A percentile compares a stretch with the other conserved stretches of the same genome.
Evolutionary conservation across 2,797 vertebrate genomes (phyloP).

Genomic region (Iguana delicatissima): DNA sequence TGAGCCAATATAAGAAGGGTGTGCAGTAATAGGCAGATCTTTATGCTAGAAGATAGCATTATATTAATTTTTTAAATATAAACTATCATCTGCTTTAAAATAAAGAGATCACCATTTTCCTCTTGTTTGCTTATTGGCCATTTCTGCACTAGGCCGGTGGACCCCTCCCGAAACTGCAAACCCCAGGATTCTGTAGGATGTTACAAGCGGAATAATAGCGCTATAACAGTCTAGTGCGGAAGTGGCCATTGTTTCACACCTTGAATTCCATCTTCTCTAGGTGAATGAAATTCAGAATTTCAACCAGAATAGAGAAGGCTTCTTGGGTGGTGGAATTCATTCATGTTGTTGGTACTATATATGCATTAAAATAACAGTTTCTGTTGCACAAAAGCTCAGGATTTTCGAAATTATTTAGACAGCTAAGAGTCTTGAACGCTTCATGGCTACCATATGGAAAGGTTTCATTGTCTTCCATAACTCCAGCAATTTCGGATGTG

Average conservation of each 20-base stretch:
- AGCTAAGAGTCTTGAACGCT: not conserved
- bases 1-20: not conserved
- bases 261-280: not conserved
- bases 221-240: too few species aligned
- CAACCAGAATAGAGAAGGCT: not conserved
- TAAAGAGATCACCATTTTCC: not conserved
- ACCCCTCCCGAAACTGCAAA: too few species aligned
- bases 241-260: not conserved
- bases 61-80: not conserved
- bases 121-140: not conserved
- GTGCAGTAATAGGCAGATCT: not conserved
- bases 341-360: not conserved
- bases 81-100: not conserved
- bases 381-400: not conserved
- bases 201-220: too few species aligned
- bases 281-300: not conserved
- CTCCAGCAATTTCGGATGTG: not conserved
- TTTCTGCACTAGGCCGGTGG: too few species aligned
- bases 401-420: not conserved
- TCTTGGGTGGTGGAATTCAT: not conserved
- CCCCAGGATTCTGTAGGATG: too few species aligned
- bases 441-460: not conserved
- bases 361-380: not conserved
- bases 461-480: not conserved
- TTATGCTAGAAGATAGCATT: not conserved